phyloP scores from a whole-genome alignment of 2,113 vertebrate genomes.

The Pontoporia blainvillei region DNA sequence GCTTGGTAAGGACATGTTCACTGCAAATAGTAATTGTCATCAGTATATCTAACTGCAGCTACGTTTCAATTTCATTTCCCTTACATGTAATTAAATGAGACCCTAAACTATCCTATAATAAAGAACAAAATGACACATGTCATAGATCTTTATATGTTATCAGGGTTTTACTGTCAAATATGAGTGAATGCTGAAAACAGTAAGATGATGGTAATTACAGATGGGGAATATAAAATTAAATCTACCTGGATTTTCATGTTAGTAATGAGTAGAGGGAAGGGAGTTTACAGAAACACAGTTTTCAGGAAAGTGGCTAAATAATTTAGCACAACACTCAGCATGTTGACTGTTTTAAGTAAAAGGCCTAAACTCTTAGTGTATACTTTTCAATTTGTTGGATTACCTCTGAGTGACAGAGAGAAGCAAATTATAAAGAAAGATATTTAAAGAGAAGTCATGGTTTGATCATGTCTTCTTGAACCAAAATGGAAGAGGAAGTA shows the following conservation, averaged over 20 bases:
- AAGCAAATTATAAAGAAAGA: background rate
- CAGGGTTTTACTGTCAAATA: slow-evolving; percentile 31
- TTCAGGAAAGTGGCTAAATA: slow-evolving; percentile 20
- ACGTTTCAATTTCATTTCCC: background rate
- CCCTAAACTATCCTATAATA: background rate
- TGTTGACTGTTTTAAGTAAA: background rate
- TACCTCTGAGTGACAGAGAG: background rate
- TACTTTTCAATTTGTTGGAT: background rate
- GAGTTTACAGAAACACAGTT: background rate
- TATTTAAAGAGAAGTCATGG: background rate
- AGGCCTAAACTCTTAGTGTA: background rate
- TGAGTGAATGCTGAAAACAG: slow-evolving; percentile 17
- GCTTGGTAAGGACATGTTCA: background rate
- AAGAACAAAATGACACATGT: background rate
- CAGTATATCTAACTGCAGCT: background rate
- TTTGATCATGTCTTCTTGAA: background rate
- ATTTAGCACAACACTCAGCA: background rate
- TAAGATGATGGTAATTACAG: slow-evolving; percentile 26
- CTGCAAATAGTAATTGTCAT: background rate
- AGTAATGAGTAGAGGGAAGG: background rate
- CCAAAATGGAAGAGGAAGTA: background rate
- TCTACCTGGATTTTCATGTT: slow-evolving; percentile 1
- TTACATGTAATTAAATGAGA: background rate
- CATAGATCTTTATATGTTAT: slow-evolving; percentile 25
- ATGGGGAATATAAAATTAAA: slow-evolving; percentile 13